Evolutionary conservation across 2,888 invertebrate species (phyloP).

Genomic region (Dilophus febrilis): DNA sequence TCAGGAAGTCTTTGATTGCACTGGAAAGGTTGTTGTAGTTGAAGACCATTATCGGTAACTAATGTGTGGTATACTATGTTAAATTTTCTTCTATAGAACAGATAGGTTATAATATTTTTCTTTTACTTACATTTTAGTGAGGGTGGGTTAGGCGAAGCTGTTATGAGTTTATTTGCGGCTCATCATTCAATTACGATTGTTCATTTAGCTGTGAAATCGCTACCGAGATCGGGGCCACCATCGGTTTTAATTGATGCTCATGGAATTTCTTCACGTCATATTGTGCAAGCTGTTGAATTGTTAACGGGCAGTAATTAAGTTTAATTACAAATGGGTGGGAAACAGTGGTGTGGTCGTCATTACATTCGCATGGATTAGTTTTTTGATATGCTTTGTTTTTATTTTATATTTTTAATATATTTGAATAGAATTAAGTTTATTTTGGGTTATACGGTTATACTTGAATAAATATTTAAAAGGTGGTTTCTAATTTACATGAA

Average conservation of each 20-base stretch:
- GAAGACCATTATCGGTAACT: slow-evolving; percentile 96
- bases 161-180: slow-evolving; percentile 59
- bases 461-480: no score
- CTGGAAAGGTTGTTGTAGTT: slow-evolving; percentile 74
- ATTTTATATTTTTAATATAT: no score
- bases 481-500: no score
- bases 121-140: slow-evolving; percentile 16
- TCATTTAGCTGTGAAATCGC: slow-evolving; percentile 59
- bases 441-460: no score
- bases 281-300: slow-evolving; percentile 42
- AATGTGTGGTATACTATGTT: slow-evolving; percentile 15
- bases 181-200: slow-evolving; percentile 53
- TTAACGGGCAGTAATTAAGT: no score
- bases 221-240: slow-evolving; percentile 90
- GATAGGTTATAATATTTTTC: slow-evolving; percentile 7
- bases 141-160: slow-evolving; percentile 95
- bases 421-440: no score
- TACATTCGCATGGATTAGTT: no score
- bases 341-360: no score
- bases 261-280: slow-evolving; percentile 70
- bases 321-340: no score
- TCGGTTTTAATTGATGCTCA: slow-evolving; percentile 69
- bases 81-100: not conserved
- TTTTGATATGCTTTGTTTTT: no score
- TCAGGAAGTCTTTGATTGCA: slow-evolving; percentile 56